phyloP scores from a whole-genome alignment of 2,888 invertebrate species.

The Troides aeacus region DNA sequence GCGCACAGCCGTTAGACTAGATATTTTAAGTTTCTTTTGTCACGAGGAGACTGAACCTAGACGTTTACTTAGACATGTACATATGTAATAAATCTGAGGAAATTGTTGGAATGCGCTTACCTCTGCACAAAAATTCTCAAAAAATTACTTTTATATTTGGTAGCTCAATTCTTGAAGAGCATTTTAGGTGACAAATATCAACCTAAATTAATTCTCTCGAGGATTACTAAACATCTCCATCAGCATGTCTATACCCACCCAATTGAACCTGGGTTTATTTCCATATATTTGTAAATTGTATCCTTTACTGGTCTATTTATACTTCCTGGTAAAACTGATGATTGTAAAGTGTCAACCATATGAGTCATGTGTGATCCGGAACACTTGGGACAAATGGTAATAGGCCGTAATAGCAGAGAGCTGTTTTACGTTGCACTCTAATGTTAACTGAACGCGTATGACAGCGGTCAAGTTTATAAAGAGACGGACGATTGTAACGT shows the following conservation, averaged over 20 bases:
- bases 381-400: constrained; percentile 5
- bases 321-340: no score
- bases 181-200: no score
- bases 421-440: constrained; percentile 11
- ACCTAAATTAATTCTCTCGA: no score
- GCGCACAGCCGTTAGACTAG: not conserved
- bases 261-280: no score
- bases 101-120: not conserved
- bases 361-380: constrained; percentile 5
- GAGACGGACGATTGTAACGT: not conserved
- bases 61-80: not conserved
- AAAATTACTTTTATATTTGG: no score
- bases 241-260: no score
- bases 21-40: constrained; percentile 5
- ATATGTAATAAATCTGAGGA: not conserved
- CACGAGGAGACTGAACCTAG: not conserved
- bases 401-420: constrained; percentile 3
- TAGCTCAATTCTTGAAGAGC: no score
- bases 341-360: not conserved
- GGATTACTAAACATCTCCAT: no score
- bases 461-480: not conserved
- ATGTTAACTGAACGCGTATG: constrained; percentile 1
- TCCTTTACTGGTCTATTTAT: no score
- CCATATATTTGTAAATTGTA: no score
- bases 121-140: not conserved